Percentiles rank a stretch among this genome's conserved stretches.
Evolutionary conservation across 2,797 vertebrate species (phyloP).

Genomic region (Calcarius lapponicus): DNA sequence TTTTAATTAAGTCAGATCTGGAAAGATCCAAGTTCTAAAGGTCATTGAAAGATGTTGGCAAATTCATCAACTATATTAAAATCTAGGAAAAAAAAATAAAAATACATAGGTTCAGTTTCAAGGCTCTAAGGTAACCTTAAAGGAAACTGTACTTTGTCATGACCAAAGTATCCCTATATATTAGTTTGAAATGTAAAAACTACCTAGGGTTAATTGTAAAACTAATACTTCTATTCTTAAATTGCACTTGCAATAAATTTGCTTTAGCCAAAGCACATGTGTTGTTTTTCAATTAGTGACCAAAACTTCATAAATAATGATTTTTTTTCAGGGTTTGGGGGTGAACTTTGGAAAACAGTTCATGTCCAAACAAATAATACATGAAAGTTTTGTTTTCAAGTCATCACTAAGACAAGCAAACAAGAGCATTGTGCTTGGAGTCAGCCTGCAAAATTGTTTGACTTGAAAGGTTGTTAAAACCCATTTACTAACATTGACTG

Average conservation of each 20-base stretch:
- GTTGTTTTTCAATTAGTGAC: neutral
- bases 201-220: neutral
- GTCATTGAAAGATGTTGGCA: conserved; percentile 1
- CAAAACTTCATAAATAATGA: neutral
- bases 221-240: neutral
- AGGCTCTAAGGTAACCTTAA: neutral
- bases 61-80: neutral
- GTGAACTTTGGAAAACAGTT: neutral
- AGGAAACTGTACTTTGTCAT: neutral
- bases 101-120: neutral
- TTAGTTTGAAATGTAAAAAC: neutral
- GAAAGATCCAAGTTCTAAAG: conserved; percentile 14
- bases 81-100: neutral
- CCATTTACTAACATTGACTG: neutral
- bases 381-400: neutral
- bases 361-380: neutral
- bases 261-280: neutral
- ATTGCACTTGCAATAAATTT: neutral
- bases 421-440: neutral
- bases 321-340: neutral
- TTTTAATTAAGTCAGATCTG: conserved; percentile 34
- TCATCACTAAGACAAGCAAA: neutral
- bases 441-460: neutral
- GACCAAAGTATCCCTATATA: neutral
- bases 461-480: conserved; percentile 13